Evolutionary conservation across 92 coral and sea anemone species (phyloP).

Genomic region (Heteractis magnifica): DNA sequence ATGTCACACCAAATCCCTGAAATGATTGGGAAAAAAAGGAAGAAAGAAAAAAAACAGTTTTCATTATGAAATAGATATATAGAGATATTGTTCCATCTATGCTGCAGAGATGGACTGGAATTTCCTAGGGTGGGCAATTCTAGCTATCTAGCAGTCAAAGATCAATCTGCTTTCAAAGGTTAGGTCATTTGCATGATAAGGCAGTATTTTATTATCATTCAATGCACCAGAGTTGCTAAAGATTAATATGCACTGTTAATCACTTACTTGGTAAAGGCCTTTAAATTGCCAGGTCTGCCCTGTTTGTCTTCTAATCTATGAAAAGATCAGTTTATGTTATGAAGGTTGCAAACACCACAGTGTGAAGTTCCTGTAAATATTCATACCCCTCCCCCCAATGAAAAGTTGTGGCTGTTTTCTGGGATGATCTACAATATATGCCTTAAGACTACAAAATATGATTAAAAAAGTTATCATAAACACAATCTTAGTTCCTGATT

Average conservation of each 20-base stretch:
- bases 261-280: slow-evolving; percentile 70
- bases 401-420: background rate
- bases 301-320: slow-evolving; percentile 75
- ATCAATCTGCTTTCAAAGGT: too few species aligned
- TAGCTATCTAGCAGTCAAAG: too few species aligned
- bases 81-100: too few species aligned
- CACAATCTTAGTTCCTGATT: background rate
- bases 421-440: background rate
- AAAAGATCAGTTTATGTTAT: background rate
- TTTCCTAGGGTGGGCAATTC: too few species aligned
- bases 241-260: too few species aligned
- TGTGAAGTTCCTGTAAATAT: too few species aligned
- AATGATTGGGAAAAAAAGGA: background rate
- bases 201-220: too few species aligned
- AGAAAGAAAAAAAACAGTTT: background rate
- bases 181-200: too few species aligned
- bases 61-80: background rate
- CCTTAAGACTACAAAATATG: too few species aligned
- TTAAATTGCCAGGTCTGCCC: slow-evolving; percentile 83
- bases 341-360: background rate
- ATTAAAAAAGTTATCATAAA: background rate
- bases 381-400: too few species aligned
- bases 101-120: too few species aligned
- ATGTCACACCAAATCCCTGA: slow-evolving; percentile 89
- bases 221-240: too few species aligned